Evolutionary conservation across 2,113 vertebrate genomes (phyloP), one percentile per base, ranked within the genome.

Genomic region (Aix galericulata): DNA sequence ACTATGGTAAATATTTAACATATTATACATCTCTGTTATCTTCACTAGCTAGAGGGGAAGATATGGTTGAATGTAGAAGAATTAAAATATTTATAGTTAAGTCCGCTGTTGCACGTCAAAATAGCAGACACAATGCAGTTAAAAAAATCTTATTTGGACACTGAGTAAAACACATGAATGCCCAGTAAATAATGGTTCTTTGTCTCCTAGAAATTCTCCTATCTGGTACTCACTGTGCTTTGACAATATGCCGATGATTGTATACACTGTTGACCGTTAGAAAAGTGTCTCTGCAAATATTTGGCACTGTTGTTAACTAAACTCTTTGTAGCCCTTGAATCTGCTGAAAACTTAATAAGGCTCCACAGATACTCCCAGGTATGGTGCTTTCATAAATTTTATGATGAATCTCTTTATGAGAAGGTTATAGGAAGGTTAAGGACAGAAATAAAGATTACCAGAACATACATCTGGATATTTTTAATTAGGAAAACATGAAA

Each of bases 261-360:
- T 62, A 90, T 17, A 7, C 66, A 52, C 17, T 58, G 23, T 52
- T 76, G 46, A 17, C 72, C 86, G 75, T 86, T 87, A 93, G 80
- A 96, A 96, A 96, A 91, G 17, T 22, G 64, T 80, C 96, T 82
- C 50, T 84, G n/a, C 78, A 92, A 86, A 26, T 88, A 91, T 82
- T 94, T 93, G 76, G 36, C 86, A 59, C 31, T 82, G 44, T 34
- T 91, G 34, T 82, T 59, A 91, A 75, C 1, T 84, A 66, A 83
- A 55, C 12, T 50, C n/a, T 25, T 94, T 87, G 87, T 84, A 75
- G 73, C 74, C 72, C 40, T 86, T 88, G 59, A 11, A 89, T 93
- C 86, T 90, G 27, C 13, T 20, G 18, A 78, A 69, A 94, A 44
- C 42, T 94, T 90, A 95, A 56, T 67, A 89, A 95, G 78, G 12